Base-by-base conservation (phyloP, 92 coral and sea anemone genomes). In the Porites divaricata region DNA sequence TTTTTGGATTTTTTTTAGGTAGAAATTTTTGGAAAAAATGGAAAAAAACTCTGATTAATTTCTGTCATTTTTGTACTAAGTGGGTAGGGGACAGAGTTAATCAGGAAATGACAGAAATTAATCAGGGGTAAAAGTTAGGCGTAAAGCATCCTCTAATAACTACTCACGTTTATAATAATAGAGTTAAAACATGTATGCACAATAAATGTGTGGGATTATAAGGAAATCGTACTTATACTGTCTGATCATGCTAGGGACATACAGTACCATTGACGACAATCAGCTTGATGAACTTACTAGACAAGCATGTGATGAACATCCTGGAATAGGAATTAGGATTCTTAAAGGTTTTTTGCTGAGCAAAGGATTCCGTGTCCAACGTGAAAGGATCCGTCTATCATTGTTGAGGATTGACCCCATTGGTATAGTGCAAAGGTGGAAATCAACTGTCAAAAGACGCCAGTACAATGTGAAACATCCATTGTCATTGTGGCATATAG, bases 341-440 rank as follows among this genome's bases (percentile, higher is more conserved):
- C 51, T 80, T 52, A 72, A 78, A 79, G 86, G 86, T 66, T 76
- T 58, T 67, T 58, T 80, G 17, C 81, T 21, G 59, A 22, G 81
- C 64, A 74, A 69, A 35, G 81, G 78, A 51, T 76, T 25, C 41
- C 75, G 85, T n/a, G 72, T 83, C 26, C 88, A 88, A 73, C 69
- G 85, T 41, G 83, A 88, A 53, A 76, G 91, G 75, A 77, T 83
- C 65, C 65, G 85, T 50, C 70, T n/a, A 41, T 88, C 85, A 16
- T 69, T 88, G 52, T 50, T 83, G 78, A 72, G 91, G 52, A 83
- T 41, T 25, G 88, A 88, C 70, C 91, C 88, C 70, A 71, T 88
- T 26, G 88, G 88, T 63, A 68, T 88, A 57, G 74, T 78, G 71
- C 78, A 83, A 78, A 75, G 91, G 63, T 88, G 91, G 87, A 56